Evolutionary conservation across 2,113 vertebrate genomes (phyloP).

Genomic region (Pseudonaja textilis): DNA sequence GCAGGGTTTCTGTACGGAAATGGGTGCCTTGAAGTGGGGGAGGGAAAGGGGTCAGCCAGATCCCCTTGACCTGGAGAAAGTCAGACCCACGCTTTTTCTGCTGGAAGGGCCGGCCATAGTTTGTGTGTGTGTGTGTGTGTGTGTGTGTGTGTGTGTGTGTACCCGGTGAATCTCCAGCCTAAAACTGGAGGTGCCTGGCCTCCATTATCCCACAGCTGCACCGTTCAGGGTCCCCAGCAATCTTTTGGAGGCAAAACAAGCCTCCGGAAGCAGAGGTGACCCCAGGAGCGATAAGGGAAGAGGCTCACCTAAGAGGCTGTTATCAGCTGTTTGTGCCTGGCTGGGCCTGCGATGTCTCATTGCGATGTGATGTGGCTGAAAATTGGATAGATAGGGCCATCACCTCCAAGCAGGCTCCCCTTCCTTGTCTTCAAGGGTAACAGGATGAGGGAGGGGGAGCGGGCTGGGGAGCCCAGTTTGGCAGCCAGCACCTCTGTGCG

Average conservation of each 20-base stretch:
- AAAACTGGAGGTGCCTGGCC: constrained; percentile 48
- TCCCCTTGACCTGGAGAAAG: not conserved
- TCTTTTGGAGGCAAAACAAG: constrained; percentile 73
- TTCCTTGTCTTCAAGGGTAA: constrained; percentile 68
- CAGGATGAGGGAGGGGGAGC: constrained; percentile 45
- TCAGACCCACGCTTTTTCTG: not conserved
- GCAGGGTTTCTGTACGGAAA: constrained; percentile 59
- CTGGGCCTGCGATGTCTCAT: constrained; percentile 78
- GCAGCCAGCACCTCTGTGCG: not conserved
- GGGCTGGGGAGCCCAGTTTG: constrained; percentile 30
- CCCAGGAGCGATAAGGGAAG: constrained; percentile 68
- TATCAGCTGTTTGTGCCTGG: constrained; percentile 72
- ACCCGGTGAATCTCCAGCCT: not conserved
- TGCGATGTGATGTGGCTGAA: constrained; percentile 73
- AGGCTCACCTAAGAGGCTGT: constrained; percentile 71
- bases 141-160: not conserved
- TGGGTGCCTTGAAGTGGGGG: not conserved
- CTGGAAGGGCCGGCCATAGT: not conserved
- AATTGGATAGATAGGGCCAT: constrained; percentile 75
- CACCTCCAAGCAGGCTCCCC: constrained; percentile 66
- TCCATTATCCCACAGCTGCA: constrained; percentile 47
- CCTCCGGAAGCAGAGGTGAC: constrained; percentile 77
- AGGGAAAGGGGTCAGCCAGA: not conserved
- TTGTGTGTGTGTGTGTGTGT: not conserved
- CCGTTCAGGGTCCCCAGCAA: constrained; percentile 63